Evolutionary conservation across 2,797 vertebrate genomes (phyloP).

Genomic region (Chiloscyllium punctatum): DNA sequence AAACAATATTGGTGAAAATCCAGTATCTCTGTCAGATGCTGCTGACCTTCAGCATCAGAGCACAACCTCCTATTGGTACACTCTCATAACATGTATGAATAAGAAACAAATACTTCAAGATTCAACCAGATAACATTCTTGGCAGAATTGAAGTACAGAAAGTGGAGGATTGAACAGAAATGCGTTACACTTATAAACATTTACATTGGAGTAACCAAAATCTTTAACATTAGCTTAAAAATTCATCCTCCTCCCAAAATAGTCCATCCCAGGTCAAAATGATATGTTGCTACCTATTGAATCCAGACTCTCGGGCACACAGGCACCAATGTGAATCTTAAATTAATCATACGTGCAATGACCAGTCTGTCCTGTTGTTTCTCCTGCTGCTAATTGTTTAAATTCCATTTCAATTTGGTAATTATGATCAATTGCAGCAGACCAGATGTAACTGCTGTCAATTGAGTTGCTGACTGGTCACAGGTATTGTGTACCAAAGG

Average conservation of each 20-base stretch:
- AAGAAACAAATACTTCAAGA: neutral
- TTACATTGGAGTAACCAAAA: neutral
- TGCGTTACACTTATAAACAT: neutral
- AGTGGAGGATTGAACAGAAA: neutral
- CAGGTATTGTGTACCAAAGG: neutral
- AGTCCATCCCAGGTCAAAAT: neutral
- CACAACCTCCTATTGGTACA: neutral
- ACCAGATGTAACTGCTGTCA: neutral
- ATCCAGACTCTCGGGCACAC: neutral
- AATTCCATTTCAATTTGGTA: neutral
- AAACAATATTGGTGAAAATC: neutral
- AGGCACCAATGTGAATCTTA: neutral
- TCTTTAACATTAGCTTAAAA: neutral
- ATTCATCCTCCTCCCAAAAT: neutral
- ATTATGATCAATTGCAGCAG: neutral
- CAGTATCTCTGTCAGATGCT: neutral
- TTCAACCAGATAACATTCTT: neutral
- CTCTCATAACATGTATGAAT: neutral
- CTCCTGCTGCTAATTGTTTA: neutral
- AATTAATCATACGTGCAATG: neutral
- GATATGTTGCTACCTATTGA: neutral
- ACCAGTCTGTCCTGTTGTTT: neutral
- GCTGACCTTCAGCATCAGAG: neutral
- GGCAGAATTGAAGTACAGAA: neutral
- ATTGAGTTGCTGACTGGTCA: neutral